A percentile compares a stretch with the other conserved stretches of the same genome.
Conservation (phyloP, 2,113 vertebrate species). For the Ciconia maguari region DNA sequence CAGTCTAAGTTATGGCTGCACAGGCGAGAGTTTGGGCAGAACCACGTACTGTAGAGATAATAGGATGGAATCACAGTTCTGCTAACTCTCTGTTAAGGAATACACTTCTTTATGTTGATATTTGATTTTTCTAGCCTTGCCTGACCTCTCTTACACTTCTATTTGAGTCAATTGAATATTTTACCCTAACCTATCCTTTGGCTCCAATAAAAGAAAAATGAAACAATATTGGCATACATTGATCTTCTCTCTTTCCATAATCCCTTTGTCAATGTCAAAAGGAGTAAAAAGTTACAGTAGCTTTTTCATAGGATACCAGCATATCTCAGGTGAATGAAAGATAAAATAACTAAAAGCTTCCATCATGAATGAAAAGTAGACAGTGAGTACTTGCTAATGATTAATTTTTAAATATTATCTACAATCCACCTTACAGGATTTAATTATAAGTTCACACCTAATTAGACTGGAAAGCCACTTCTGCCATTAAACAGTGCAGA, state of each 20-base stretch:
- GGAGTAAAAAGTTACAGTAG: not conserved
- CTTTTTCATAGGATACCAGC: not conserved
- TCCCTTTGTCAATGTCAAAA: conserved; percentile 29
- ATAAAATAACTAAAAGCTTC: conserved; percentile 26
- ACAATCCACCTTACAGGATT: not conserved
- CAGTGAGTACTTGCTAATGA: not conserved
- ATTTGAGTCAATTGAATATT: conserved; percentile 33
- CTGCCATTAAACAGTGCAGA: not conserved
- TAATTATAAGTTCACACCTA: not conserved
- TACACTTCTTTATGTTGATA: not conserved
- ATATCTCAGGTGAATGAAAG: not conserved
- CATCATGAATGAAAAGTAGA: not conserved
- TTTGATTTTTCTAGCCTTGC: conserved; percentile 5
- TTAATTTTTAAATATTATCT: not conserved
- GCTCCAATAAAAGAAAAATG: conserved; percentile 19
- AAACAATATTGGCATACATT: not conserved
- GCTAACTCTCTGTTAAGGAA: not conserved
- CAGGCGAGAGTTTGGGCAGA: not conserved
- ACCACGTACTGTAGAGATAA: not conserved
- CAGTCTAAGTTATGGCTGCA: not conserved
- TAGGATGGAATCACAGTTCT: not conserved
- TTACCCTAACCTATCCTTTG: not conserved
- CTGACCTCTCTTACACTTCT: not conserved
- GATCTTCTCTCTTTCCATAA: conserved; percentile 20
- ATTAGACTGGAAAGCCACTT: not conserved